A percentile compares a stretch with the other conserved stretches of the same genome.
Evolutionary conservation across 2,888 invertebrate genomes (phyloP).

Genomic region (Dasysyrphus tricinctus): DNA sequence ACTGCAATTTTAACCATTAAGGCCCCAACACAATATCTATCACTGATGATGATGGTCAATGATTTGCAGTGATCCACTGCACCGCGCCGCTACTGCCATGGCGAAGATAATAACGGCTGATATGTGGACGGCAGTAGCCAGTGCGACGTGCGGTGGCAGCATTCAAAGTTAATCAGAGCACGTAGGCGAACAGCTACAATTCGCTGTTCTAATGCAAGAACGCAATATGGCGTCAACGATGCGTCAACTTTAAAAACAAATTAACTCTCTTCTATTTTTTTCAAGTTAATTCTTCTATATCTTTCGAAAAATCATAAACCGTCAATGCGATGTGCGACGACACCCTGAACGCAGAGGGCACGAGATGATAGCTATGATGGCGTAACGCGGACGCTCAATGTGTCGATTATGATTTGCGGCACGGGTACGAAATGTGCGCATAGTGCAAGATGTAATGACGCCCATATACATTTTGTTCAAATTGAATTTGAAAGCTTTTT

Average conservation of each 20-base stretch:
- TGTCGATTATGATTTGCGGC: constrained; percentile 41
- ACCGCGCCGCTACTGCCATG: neutral
- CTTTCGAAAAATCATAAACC: constrained; percentile 37
- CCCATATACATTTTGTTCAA: constrained; percentile 36
- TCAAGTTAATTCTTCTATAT: constrained; percentile 40
- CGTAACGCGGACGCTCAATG: constrained; percentile 26
- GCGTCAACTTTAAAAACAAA: constrained; percentile 56
- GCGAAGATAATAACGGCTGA: constrained; percentile 32
- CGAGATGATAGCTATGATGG: constrained; percentile 1
- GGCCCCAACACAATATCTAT: constrained; percentile 32
- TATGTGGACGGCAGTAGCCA: constrained; percentile 23
- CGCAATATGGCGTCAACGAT: constrained; percentile 60
- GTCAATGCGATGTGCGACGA: neutral
- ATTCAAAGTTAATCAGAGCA: constrained; percentile 69
- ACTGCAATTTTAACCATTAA: constrained; percentile 53
- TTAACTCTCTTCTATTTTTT: constrained; percentile 38
- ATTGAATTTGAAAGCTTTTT: constrained; percentile 50
- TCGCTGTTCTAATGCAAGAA: constrained; percentile 46
- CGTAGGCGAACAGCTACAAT: constrained; percentile 39
- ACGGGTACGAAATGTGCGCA: constrained; percentile 7
- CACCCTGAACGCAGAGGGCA: constrained; percentile 1
- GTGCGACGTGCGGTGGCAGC: constrained; percentile 22
- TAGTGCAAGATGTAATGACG: constrained; percentile 54
- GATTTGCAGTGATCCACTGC: constrained; percentile 28
- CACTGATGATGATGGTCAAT: constrained; percentile 58